Base-by-base conservation (phyloP, 2,888 invertebrate genomes). In the Cantharis lateralis region DNA sequence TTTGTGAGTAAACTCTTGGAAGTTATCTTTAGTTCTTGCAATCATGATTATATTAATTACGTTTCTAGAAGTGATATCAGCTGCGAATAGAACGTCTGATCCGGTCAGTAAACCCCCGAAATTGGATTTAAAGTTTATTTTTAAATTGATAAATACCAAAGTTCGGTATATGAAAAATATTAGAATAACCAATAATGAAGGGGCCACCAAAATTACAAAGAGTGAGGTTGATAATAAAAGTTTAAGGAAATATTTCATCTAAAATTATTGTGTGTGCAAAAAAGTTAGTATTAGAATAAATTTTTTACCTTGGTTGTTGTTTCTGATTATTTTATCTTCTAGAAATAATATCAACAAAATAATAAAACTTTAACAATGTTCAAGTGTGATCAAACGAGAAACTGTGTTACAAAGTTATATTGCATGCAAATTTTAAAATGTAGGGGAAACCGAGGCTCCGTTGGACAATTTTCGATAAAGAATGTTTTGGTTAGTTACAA, bases 31-130 rank as follows among this genome's bases (percentile, higher is more conserved):
- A 10, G n/a, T 62, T 72, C 32, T 89, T 76, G 91, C 83, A n/a
- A 90, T 83, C 20, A 89, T 88, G 0, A 91, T 84, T 3, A 90
- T 88, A 73, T 90, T 90, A 71, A 90, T 90, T 18, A 90, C 84
- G 62, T 89, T 89, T 74, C 87, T 87, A 0, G 89, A 87, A 2
- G 86, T 82, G 3, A 89, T 85, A 32, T 91, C 91, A 18, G 90
- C 81, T 28, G 90, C 89, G 90, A 91, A 91, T 72, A 91, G 88
- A 1, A 89, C 88, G 81, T 91, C 91, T 10, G 89, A 88, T 63
- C 91, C 91, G 48, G 89, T 87, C 18, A 91, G 84, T 15, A 91
- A 87, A 18, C 88, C 88, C 3, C 85, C 88, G 80, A 89, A 91
- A 76, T 87, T 83, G 62, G 87, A 84, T 66, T 88, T 88, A 24